Conservation (phyloP, 1,140 invertebrate genomes). For the Teleogryllus occipitalis region DNA sequence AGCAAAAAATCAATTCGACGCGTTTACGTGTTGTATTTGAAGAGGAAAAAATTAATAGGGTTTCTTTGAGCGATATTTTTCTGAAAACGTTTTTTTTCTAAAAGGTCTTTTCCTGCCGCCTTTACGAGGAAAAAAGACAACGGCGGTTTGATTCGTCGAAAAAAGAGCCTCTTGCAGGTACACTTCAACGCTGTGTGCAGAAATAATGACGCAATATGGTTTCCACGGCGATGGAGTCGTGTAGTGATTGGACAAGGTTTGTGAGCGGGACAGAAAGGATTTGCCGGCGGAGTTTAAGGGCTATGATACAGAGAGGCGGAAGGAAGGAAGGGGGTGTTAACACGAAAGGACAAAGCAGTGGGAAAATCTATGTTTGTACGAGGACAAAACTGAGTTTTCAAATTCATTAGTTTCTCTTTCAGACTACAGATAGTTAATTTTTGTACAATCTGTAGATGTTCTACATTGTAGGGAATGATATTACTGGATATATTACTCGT, state of each 20-base stretch:
- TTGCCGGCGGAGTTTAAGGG: background rate
- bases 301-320: background rate
- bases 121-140: background rate
- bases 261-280: background rate
- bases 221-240: background rate
- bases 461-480: no score
- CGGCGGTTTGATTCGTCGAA: background rate
- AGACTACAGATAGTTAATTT: no score
- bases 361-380: no score
- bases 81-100: background rate
- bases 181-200: background rate
- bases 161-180: background rate
- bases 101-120: background rate
- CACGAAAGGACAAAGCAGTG: no score
- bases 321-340: no score
- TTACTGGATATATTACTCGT: no score
- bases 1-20: background rate
- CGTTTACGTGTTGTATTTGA: background rate
- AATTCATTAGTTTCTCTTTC: no score
- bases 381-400: no score
- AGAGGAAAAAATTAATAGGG: slow-evolving; percentile 5
- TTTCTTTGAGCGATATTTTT: slow-evolving; percentile 5
- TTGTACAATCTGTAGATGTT: no score
- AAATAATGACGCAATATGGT: slow-evolving; percentile 5
- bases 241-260: background rate